Conservation (phyloP, 1,140 invertebrate species). For the Tetragonula clypearis region DNA sequence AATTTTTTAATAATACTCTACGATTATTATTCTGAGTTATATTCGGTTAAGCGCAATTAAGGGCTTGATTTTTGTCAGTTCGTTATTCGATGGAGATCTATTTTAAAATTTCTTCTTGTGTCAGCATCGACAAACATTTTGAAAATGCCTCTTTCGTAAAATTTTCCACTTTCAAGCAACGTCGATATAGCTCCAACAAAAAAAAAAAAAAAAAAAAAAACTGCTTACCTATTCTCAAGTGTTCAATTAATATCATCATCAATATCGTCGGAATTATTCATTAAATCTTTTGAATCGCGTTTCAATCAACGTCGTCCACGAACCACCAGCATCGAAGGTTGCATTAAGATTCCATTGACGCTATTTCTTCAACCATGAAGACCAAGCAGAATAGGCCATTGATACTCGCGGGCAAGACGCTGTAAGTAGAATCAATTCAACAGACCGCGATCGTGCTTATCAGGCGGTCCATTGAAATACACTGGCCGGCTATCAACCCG, state of each 20-base stretch:
- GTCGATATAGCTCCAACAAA: no score
- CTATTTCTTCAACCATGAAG: background rate
- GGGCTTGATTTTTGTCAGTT: background rate
- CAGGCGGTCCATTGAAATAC: background rate
- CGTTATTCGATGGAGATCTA: background rate
- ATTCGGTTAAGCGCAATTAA: background rate
- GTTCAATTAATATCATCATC: no score
- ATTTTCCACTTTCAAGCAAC: no score
- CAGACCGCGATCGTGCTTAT: no score
- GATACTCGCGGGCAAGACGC: background rate
- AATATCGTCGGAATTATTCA: background rate
- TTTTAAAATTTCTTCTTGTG: background rate
- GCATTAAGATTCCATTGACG: background rate
- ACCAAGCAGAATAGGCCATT: background rate
- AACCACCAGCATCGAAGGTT: background rate
- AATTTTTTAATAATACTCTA: background rate
- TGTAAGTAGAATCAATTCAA: background rate
- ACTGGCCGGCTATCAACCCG: background rate
- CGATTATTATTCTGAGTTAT: background rate
- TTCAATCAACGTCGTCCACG: background rate
- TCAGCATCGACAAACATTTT: no score
- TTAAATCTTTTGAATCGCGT: background rate
- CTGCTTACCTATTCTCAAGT: no score
- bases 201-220: no score
- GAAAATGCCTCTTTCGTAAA: no score